These are phyloP conservation scores for Nysson spinosus DNA, from an alignment of 2,888 invertebrate species.

Conservation along the genomic window DNA sequence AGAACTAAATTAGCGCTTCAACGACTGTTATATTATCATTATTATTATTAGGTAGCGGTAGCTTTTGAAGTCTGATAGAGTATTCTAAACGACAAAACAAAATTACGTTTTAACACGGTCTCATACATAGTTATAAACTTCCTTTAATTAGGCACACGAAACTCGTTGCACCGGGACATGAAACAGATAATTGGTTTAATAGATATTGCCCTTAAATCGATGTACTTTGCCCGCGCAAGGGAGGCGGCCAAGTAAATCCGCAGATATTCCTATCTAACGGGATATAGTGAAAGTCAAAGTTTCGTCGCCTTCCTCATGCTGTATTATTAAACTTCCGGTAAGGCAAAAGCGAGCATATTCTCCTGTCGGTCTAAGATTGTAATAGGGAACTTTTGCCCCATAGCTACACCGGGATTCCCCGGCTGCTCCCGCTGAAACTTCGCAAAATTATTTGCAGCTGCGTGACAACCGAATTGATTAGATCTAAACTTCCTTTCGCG, in stretches of 20 bases:
- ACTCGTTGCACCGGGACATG: neutral
- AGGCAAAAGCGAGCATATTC: conserved; percentile 46
- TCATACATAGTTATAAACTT: neutral
- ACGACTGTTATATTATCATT: no score
- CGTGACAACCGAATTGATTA: conserved; percentile 54
- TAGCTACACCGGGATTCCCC: conserved; percentile 30
- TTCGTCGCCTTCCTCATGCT: conserved; percentile 40
- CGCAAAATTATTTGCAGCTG: conserved; percentile 41
- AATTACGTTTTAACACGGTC: no score
- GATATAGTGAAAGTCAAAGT: conserved; percentile 36
- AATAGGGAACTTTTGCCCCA: conserved; percentile 50
- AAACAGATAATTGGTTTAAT: conserved; percentile 14
- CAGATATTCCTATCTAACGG: neutral
- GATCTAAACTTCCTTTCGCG: conserved; percentile 41
- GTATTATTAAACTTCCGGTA: conserved; percentile 57
- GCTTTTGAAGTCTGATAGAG: no score
- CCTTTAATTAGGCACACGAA: neutral
- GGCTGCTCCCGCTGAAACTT: conserved; percentile 22
- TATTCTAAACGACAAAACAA: no score
- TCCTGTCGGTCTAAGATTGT: conserved; percentile 41
- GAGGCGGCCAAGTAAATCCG: conserved; percentile 27
- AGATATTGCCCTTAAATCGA: conserved; percentile 33
- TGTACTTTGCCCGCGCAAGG: conserved; percentile 15
- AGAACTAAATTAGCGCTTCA: no score
- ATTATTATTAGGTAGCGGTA: no score